phyloP scores from a whole-genome alignment of 2,797 vertebrate genomes.

The Melanotaenia parkinsoni region DNA sequence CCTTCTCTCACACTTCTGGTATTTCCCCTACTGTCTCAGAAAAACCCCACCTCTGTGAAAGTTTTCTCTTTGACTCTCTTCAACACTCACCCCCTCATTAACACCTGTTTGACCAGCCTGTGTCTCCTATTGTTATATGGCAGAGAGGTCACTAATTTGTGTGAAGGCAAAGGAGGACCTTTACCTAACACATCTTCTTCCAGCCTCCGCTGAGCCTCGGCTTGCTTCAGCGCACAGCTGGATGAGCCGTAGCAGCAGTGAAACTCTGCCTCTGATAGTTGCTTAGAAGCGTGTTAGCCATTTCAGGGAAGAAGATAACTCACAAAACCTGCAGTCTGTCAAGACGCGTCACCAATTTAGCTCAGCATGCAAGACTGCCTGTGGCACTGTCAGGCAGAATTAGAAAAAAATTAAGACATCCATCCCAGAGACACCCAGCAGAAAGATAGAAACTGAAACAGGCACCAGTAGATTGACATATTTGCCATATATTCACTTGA shows the following conservation, averaged over 20 bases:
- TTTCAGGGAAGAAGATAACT: conserved; percentile 70
- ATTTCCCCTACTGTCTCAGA: conserved; percentile 41
- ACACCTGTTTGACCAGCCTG: conserved; percentile 53
- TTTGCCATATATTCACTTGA: conserved; percentile 77
- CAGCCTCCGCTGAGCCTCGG: conserved; percentile 18
- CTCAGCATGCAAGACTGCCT: conserved; percentile 65
- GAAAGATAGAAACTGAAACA: conserved; percentile 64
- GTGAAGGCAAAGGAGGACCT: conserved; percentile 22
- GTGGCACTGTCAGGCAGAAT: conserved; percentile 82
- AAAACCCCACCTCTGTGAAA: conserved; percentile 49
- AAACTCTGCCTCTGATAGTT: conserved; percentile 40
- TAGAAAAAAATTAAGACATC: conserved; percentile 85
- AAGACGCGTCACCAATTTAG: conserved; percentile 75
- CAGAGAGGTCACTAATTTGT: conserved; percentile 42
- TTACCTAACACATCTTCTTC: conserved; percentile 23
- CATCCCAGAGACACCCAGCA: conserved; percentile 72
- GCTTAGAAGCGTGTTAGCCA: conserved; percentile 61
- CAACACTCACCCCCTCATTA: conserved; percentile 48
- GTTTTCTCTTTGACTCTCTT: conserved; percentile 50
- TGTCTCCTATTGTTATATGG: conserved; percentile 46
- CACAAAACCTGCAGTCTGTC: conserved; percentile 71
- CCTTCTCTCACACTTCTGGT: conserved; percentile 55
- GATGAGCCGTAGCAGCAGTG: conserved; percentile 29
- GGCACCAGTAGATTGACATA: conserved; percentile 75
- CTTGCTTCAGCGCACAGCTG: conserved; percentile 41